Conservation (phyloP, 2,113 vertebrate genomes). For the Choloepus hoffmanni region DNA sequence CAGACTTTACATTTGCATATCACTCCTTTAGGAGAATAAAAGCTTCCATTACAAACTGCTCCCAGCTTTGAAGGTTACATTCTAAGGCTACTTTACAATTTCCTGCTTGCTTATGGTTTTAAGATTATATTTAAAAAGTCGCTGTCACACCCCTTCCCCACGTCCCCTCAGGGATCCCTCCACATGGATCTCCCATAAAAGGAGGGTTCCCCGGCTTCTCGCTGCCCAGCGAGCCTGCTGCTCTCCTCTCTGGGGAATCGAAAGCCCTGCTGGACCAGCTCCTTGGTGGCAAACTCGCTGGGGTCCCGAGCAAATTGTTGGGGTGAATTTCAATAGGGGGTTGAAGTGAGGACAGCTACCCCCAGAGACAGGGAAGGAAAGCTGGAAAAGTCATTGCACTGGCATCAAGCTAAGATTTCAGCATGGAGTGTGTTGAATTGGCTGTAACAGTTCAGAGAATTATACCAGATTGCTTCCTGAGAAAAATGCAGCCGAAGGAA, state of each 20-base stretch:
- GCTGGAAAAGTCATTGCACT: background rate
- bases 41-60: too few species aligned
- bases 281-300: background rate
- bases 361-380: accelerated
- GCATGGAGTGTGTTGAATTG: too few species aligned
- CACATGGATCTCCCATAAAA: background rate
- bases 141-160: too few species aligned
- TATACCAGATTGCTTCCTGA: background rate
- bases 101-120: too few species aligned
- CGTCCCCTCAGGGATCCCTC: background rate
- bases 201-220: background rate
- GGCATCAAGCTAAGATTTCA: background rate
- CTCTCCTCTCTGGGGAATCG: background rate
- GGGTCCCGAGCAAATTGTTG: too few species aligned
- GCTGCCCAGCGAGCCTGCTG: background rate
- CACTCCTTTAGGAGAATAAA: too few species aligned
- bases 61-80: too few species aligned
- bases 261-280: accelerated
- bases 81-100: too few species aligned
- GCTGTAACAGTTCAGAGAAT: background rate
- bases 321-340: background rate
- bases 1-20: too few species aligned
- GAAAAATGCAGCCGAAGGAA: background rate
- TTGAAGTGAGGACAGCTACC: background rate
- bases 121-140: too few species aligned